Evolutionary conservation across 2,113 vertebrate genomes (phyloP).

Genomic region (Rhinolophus sinicus): DNA sequence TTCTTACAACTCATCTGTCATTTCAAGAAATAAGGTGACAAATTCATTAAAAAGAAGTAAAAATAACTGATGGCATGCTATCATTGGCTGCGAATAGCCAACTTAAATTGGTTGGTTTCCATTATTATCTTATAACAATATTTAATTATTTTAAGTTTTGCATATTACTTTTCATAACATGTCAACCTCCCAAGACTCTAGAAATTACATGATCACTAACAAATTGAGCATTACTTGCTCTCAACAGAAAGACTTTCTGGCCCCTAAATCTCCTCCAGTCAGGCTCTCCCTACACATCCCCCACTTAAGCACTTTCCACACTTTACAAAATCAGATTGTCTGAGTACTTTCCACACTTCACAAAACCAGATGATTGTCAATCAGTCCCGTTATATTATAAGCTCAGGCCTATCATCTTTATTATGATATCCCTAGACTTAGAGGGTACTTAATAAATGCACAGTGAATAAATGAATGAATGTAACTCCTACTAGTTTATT

Average conservation of each 20-base stretch:
- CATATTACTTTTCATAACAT: not conserved
- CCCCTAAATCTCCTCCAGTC: not conserved
- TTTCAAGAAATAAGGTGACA: slow-evolving; percentile 42
- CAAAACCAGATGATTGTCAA: not conserved
- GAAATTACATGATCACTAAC: not conserved
- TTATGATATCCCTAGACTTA: not conserved
- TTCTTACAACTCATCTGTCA: slow-evolving; percentile 39
- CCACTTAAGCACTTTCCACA: not conserved
- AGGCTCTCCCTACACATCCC: not conserved
- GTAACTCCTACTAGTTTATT: not conserved
- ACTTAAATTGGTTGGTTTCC: not conserved
- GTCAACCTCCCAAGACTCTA: not conserved
- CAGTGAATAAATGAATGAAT: slow-evolving; percentile 20
- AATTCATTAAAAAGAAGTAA: slow-evolving; percentile 40
- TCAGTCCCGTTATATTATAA: not conserved
- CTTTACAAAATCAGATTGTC: no score
- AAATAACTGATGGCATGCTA: not conserved
- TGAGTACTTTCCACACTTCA: not conserved
- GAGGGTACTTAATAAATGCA: not conserved
- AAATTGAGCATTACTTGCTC: not conserved
- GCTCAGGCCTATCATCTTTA: not conserved
- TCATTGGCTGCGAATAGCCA: not conserved
- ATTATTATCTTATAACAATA: not conserved
- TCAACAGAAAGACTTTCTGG: not conserved
- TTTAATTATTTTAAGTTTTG: slow-evolving; percentile 33